Evolutionary conservation across 1,140 invertebrate genomes (phyloP).

Genomic region (Drosophila sproati): DNA sequence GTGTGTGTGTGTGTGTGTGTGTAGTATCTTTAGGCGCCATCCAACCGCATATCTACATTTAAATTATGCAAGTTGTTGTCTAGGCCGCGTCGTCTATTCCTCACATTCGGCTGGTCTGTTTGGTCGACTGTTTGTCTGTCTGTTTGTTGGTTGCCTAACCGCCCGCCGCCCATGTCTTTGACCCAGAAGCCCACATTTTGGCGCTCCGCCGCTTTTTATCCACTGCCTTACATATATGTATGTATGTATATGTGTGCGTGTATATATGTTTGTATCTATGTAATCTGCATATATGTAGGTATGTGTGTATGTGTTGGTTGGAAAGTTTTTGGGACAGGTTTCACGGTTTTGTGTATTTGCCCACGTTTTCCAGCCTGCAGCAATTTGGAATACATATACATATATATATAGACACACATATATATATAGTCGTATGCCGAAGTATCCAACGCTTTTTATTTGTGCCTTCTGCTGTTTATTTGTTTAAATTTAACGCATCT

Average conservation of each 20-base stretch:
- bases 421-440: constrained; percentile 14
- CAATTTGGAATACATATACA: constrained; percentile 34
- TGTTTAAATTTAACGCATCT: constrained; percentile 79
- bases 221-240: constrained; percentile 46
- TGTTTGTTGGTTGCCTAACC: constrained; percentile 37
- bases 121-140: constrained; percentile 44
- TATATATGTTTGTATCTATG: neutral
- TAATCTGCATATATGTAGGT: neutral
- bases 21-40: constrained; percentile 74
- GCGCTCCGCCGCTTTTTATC: constrained; percentile 59
- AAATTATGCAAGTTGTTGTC: constrained; percentile 82
- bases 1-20: constrained; percentile 29
- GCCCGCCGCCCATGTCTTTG: constrained; percentile 72
- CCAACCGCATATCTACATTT: constrained; percentile 79
- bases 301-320: constrained; percentile 31
- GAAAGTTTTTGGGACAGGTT: constrained; percentile 58
- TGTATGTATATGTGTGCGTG: neutral
- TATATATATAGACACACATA: constrained; percentile 1
- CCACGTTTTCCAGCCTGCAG: constrained; percentile 56
- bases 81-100: constrained; percentile 57
- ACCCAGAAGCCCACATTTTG: constrained; percentile 78
- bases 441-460: constrained; percentile 60
- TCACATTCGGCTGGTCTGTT: constrained; percentile 48
- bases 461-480: constrained; percentile 76
- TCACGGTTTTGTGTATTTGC: constrained; percentile 47